These are phyloP conservation scores for Pogonus chalceus DNA, from an alignment of 1,140 invertebrate genomes.

Conservation along the genomic window DNA sequence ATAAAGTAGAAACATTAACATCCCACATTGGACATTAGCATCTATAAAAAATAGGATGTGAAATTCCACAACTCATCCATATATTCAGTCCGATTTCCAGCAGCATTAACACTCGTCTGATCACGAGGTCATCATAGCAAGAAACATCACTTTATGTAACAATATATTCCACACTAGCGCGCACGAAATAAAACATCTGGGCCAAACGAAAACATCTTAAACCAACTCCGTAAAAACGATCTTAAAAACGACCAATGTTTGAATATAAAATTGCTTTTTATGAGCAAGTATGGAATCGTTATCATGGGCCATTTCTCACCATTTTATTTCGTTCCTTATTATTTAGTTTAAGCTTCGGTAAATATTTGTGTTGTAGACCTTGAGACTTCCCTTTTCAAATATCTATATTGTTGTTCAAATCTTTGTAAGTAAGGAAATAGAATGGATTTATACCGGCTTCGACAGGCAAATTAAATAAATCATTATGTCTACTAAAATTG, in stretches of 20 bases:
- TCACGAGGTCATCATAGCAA: conserved; percentile 1
- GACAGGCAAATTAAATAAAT: no score
- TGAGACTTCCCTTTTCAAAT: no score
- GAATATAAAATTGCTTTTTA: neutral
- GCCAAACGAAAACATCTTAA: neutral
- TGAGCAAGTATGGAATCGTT: neutral
- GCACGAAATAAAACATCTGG: conserved; percentile 4
- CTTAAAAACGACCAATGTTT: neutral
- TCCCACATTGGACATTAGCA: neutral
- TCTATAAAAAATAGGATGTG: neutral
- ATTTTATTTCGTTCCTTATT: no score
- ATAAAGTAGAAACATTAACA: neutral
- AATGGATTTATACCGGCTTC: no score
- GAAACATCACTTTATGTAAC: neutral
- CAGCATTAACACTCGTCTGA: no score
- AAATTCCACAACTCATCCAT: conserved; percentile 1
- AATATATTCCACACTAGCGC: neutral
- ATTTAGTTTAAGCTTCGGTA: no score
- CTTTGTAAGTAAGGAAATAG: no score
- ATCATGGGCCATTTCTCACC: conserved; percentile 4
- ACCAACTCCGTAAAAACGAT: conserved; percentile 4
- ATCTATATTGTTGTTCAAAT: no score
- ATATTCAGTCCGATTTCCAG: neutral
- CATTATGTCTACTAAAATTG: no score
- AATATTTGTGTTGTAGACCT: no score